These are phyloP conservation scores for Cydia amplana DNA, from an alignment of 1,140 invertebrate species.

Conservation along the genomic window DNA sequence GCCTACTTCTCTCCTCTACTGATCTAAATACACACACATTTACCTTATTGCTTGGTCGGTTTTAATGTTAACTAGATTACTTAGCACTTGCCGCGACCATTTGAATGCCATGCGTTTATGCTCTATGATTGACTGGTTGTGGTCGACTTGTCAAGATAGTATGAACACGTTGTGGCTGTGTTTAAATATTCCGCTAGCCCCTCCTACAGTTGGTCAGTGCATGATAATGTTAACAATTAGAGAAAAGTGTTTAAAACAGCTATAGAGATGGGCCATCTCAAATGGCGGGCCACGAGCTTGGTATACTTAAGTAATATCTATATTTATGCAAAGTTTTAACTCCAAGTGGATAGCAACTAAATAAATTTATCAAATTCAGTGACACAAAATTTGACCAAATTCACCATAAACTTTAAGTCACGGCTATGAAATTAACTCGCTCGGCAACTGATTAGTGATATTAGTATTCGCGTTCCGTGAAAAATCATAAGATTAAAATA, in stretches of 20 bases:
- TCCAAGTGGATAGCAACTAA: neutral
- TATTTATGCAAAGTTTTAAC: neutral
- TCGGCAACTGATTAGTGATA: neutral
- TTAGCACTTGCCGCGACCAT: conserved; percentile 9
- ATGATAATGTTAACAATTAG: neutral
- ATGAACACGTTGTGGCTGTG: neutral
- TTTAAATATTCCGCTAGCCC: conserved; percentile 9
- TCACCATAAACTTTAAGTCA: no score
- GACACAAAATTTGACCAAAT: neutral
- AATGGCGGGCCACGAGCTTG: neutral
- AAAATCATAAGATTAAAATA: no score
- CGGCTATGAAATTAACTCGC: neutral
- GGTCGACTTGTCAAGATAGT: conserved; percentile 20
- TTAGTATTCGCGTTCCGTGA: neutral
- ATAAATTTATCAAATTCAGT: neutral
- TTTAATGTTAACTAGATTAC: conserved; percentile 28
- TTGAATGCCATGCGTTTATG: conserved; percentile 8
- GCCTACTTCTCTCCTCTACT: conserved; percentile 45
- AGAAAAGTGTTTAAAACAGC: neutral
- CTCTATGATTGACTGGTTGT: conserved; percentile 17
- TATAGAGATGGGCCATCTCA: no score
- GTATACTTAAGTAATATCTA: conserved; percentile 3
- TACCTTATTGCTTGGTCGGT: conserved; percentile 18
- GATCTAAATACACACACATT: conserved; percentile 39
- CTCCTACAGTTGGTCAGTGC: neutral